Base-by-base conservation (phyloP, 2,888 invertebrate genomes). In the Junonia oenone region DNA sequence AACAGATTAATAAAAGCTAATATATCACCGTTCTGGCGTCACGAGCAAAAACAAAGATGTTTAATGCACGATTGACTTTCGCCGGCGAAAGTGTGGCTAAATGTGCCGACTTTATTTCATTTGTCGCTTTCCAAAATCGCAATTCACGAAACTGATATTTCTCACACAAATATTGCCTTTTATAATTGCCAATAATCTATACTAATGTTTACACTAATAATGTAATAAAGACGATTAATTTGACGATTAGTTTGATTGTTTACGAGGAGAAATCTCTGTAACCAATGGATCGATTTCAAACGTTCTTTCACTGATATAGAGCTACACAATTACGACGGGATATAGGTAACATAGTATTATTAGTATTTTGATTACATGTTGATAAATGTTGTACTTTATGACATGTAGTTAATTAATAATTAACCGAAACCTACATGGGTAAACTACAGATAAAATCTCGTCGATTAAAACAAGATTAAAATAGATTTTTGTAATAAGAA, bases 41-140 rank as follows among this genome's bases (percentile, higher is more conserved):
- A 55, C 47, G 54, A 53, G 50, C 56, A 63, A 63, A 67, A 75
- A 83, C 81, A 83, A 82, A 81, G 78, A 81, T 75, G 76, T 81
- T 84, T 80, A 78, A 81, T 78, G 83, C 80, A 76, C 81, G 81
- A 87, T 80, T 78, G 73, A 81, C 88, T 89, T 88, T 90, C 89
- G 76, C 88, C 71, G 68, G 86, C 71, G 88, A 90, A 90, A 90
- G 88, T 88, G 81, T 82, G 76, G 70, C 83, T 84, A 81, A 84
- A 76, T 72, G 73, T 64, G 67, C 71, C 69, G 72, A 70, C 71
- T 71, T 78, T 81, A 81, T 79, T 77, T 72, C 69, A 75, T 77
- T 78, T 75, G 75, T 76, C 80, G 81, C 85, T 86, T 88, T 88
- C 84, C 71, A 82, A 81, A 70, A 64, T 71, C 71, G 63, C 68